phyloP scores from a whole-genome alignment of 2,113 vertebrate genomes.

The Hippoglossus stenolepis region DNA sequence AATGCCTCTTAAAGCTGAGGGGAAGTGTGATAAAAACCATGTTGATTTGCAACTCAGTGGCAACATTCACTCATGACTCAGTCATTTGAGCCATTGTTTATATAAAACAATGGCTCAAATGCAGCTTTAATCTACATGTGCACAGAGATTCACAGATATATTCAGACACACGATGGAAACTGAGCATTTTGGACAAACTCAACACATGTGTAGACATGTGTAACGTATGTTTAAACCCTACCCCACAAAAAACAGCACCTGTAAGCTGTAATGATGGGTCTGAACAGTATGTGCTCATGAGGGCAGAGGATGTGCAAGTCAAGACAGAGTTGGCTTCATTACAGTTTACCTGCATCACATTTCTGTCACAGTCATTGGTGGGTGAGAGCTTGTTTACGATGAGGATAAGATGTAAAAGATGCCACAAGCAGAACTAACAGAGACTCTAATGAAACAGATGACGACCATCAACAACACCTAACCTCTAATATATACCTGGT shows the following conservation, averaged over 20 bases:
- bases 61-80: too few relatives aligned
- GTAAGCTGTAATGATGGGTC: neutral
- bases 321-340: constrained; percentile 59
- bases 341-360: constrained; percentile 33
- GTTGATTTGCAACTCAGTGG: too few relatives aligned
- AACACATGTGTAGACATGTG: too few relatives aligned
- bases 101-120: too few relatives aligned
- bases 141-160: neutral
- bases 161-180: too few relatives aligned
- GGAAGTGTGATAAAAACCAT: too few relatives aligned
- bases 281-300: neutral
- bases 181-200: too few relatives aligned
- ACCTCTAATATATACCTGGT: neutral
- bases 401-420: neutral
- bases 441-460: neutral
- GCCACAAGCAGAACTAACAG: neutral
- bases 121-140: neutral
- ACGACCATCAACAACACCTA: constrained; percentile 13
- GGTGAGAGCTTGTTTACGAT: constrained; percentile 25
- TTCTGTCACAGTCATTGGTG: constrained; percentile 28
- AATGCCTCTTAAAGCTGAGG: too few relatives aligned
- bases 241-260: neutral
- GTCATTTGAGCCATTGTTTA: too few relatives aligned
- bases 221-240: neutral
- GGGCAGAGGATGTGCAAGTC: constrained; percentile 57